Evolutionary conservation across 2,888 invertebrate species (phyloP).

Genomic region (Helobdella robusta): DNA sequence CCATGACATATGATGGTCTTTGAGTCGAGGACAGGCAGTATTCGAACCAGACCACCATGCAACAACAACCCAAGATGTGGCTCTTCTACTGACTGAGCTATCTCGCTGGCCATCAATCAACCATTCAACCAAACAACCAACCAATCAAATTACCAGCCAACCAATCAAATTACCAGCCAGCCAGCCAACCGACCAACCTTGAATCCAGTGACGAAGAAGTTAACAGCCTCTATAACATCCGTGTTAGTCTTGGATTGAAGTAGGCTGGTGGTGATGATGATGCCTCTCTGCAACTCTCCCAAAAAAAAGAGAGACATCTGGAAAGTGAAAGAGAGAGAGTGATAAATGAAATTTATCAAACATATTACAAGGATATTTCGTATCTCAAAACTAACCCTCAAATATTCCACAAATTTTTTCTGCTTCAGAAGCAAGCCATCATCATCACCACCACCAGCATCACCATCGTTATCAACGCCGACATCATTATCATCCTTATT

Average conservation of each 20-base stretch:
- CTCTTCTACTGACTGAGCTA: too few species aligned
- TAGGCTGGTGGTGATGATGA: slow-evolving; percentile 63
- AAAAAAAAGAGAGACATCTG: slow-evolving; percentile 55
- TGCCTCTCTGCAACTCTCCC: slow-evolving; percentile 52
- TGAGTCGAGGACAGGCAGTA: too few species aligned
- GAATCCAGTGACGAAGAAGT: slow-evolving; percentile 70
- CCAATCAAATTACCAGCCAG: too few species aligned
- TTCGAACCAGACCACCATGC: too few species aligned
- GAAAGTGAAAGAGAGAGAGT: background rate
- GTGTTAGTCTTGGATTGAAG: slow-evolving; percentile 57
- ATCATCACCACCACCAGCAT: background rate
- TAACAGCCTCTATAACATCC: slow-evolving; percentile 78
- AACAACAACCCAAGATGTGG: too few species aligned
- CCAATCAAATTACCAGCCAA: too few species aligned
- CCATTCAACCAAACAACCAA: too few species aligned
- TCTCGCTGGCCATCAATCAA: too few species aligned
- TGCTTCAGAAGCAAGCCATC: slow-evolving; percentile 44
- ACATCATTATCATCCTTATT: background rate
- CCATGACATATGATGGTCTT: too few species aligned
- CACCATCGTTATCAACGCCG: slow-evolving; percentile 12
- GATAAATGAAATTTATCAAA: background rate
- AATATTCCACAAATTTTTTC: slow-evolving; percentile 58
- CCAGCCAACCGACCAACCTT: slow-evolving; percentile 45
- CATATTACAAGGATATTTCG: background rate
- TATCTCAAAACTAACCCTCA: slow-evolving; percentile 54